Evolutionary conservation across 2,888 invertebrate genomes (phyloP).

Genomic region (Dicranocentrus wangi): DNA sequence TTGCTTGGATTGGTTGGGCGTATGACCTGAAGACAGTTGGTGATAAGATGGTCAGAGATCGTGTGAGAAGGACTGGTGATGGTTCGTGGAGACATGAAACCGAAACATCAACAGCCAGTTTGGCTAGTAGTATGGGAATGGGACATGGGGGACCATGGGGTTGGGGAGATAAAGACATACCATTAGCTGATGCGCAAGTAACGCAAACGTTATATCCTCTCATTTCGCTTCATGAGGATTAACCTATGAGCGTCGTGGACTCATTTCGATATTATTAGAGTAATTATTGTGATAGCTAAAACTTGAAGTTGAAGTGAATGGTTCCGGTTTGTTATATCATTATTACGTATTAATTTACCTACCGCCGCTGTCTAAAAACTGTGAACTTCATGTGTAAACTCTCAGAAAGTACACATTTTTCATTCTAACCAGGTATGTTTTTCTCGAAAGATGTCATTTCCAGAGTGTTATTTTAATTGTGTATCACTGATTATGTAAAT

Average conservation of each 20-base stretch:
- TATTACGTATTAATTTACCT: neutral
- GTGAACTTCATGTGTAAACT: too few species aligned
- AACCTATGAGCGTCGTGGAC: neutral
- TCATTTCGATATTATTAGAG: neutral
- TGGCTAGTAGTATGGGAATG: constrained; percentile 46
- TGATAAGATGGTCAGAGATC: constrained; percentile 74
- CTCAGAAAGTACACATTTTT: too few species aligned
- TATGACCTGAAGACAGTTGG: constrained; percentile 76
- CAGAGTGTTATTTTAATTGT: too few species aligned
- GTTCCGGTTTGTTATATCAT: too few species aligned
- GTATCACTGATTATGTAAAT: too few species aligned
- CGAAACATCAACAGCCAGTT: constrained; percentile 20
- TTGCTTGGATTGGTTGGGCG: constrained; percentile 75
- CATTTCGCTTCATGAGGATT: constrained; percentile 58
- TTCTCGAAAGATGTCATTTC: too few species aligned
- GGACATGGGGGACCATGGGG: constrained; percentile 66
- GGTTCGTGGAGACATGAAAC: constrained; percentile 36
- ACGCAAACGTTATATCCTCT: constrained; percentile 60
- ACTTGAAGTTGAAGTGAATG: too few species aligned
- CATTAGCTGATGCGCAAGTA: constrained; percentile 64
- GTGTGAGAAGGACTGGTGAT: constrained; percentile 74
- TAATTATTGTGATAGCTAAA: neutral
- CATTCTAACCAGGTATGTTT: too few species aligned
- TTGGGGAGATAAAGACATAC: constrained; percentile 72
- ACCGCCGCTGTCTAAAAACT: too few species aligned